Evolutionary conservation across 2,113 vertebrate species (phyloP), one percentile per base, ranked within the genome.

Genomic region (Larimichthys polyactis): DNA sequence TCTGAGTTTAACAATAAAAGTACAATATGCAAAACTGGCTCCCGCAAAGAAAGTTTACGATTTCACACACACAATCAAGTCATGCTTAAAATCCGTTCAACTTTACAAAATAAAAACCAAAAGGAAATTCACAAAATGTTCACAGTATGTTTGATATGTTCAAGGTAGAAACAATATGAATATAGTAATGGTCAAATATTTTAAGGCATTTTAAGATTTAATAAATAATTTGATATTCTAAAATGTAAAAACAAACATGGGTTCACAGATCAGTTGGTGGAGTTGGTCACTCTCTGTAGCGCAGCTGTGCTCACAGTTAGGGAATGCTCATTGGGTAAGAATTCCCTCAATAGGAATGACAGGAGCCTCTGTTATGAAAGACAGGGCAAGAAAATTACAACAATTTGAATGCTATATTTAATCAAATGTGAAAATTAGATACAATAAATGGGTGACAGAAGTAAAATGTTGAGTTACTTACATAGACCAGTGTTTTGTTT

Each of bases 401-500:
- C 14, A 3, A 49, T 64, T 49, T 71, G 0, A 5, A 2, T 11
- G 24, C 5, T 43, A 40, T 10, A 54, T 5, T 19, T 3, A 74
- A 11, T 5, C 29, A 32, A 36, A n/a, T 0, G 14, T 75, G 11
- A 32, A 80, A 66, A 49, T 40, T 12, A 4, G 2, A 73, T n/a
- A 17, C 16, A 6, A 20, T 4, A 48, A 58, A 16, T 0, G 20
- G 0, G 2, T 7, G 32, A 60, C 29, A n/a, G 55, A 46, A 51
- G 55, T 57, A 5, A 2, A 40, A 65, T 10, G 4, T 4, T 20
- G 8, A 15, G 10, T 59, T 79, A 94, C 95, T 95, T 32, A 96
- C 95, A 87, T 95, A 95, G 7, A 94, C 82, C 81, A 96, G 84
- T 7, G 76, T 93, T 89, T 95, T 95, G 88, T 96, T 96, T 82